Evolutionary conservation across 2,113 vertebrate species (phyloP).

Genomic region (Tachysurus fulvidraco): DNA sequence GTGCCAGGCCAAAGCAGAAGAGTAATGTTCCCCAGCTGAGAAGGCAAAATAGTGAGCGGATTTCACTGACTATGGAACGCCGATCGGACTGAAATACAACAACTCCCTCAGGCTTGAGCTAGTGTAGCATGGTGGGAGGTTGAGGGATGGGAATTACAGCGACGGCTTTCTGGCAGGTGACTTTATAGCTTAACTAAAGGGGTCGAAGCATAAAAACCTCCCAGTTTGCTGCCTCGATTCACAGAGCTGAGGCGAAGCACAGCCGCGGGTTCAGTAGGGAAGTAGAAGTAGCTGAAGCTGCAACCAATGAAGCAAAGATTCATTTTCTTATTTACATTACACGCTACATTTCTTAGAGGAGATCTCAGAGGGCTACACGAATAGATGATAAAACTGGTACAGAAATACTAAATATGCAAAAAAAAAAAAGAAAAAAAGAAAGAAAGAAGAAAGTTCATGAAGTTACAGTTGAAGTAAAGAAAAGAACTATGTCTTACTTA

Average conservation of each 20-base stretch:
- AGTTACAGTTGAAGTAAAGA: background rate
- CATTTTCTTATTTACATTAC: slow-evolving; percentile 30
- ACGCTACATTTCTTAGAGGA: slow-evolving; percentile 31
- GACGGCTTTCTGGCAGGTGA: slow-evolving; percentile 17
- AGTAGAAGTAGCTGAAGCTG: background rate
- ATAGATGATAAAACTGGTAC: background rate
- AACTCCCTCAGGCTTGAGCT: slow-evolving; percentile 50
- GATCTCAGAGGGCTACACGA: slow-evolving; percentile 17
- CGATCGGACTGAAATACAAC: slow-evolving; percentile 52
- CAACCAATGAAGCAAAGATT: slow-evolving; percentile 15
- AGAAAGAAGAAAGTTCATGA: background rate
- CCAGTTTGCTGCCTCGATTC: slow-evolving; percentile 30
- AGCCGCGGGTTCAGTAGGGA: background rate
- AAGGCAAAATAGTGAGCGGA: slow-evolving; percentile 45
- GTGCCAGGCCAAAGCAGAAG: slow-evolving; percentile 40
- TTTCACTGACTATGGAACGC: slow-evolving; percentile 46
- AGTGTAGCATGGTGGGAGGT: slow-evolving; percentile 39
- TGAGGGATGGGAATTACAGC: slow-evolving; percentile 38
- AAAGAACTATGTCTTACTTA: background rate
- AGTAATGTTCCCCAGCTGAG: slow-evolving; percentile 52
- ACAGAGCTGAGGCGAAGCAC: slow-evolving; percentile 18
- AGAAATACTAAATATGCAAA: background rate
- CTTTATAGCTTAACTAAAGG: slow-evolving; percentile 51
- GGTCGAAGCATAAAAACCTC: slow-evolving; percentile 47
- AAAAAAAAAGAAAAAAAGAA: background rate